Evolutionary conservation across 1,140 invertebrate genomes (phyloP).

Genomic region (Augochlora pura): DNA sequence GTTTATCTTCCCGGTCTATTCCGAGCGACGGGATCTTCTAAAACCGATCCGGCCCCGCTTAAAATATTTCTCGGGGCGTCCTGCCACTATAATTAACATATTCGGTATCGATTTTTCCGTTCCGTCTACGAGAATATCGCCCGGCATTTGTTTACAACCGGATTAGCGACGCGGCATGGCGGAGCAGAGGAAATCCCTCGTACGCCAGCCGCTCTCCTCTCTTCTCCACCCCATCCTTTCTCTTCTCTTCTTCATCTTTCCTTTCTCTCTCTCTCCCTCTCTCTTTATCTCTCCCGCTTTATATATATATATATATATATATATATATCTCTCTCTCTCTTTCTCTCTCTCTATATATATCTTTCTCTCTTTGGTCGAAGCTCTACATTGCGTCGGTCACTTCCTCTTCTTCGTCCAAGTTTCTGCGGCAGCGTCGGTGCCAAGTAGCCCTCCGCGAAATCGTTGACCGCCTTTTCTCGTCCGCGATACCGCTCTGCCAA

Average conservation of each 20-base stretch:
- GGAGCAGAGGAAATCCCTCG: slow-evolving; percentile 53
- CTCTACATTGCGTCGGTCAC: not conserved
- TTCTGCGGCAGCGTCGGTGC: slow-evolving; percentile 37
- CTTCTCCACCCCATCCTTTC: not conserved
- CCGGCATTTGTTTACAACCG: not conserved
- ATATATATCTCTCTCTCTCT: no score
- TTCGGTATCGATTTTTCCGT: not conserved
- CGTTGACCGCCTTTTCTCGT: slow-evolving; percentile 56
- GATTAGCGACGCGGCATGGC: not conserved
- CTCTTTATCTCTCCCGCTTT: no score
- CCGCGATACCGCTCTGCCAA: slow-evolving; percentile 36
- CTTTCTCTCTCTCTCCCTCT: no score
- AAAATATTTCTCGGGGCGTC: no score
- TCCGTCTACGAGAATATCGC: not conserved
- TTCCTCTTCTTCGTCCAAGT: slow-evolving; percentile 23
- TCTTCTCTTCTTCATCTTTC: no score
- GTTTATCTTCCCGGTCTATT: no score
- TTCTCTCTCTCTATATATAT: no score
- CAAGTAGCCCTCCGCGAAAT: slow-evolving; percentile 50
- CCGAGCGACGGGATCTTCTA: no score
- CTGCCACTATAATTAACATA: not conserved
- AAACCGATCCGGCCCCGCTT: no score
- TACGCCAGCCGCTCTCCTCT: slow-evolving; percentile 31
- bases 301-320: no score
- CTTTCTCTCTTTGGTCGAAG: not conserved